phyloP scores from a whole-genome alignment of 2,113 vertebrate species.

The Diphyllodes magnificus region DNA sequence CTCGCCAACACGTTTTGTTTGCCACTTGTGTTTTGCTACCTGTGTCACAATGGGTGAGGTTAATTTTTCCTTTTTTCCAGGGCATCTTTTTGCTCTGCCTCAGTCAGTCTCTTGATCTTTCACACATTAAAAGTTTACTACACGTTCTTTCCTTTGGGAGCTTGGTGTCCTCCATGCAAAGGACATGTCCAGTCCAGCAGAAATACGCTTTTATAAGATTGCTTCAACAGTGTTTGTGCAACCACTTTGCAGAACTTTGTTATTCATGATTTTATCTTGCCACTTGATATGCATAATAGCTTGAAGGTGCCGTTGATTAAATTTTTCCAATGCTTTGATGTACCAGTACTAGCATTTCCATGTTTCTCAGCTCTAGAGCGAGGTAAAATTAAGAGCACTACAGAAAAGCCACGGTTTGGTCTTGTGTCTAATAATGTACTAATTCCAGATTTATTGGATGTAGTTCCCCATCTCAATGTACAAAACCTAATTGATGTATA shows the following conservation, averaged over 20 bases:
- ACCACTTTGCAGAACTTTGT: conserved; percentile 61
- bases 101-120: conserved; percentile 18
- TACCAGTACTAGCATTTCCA: conserved; percentile 48
- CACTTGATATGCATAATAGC: conserved; percentile 65
- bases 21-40: conserved; percentile 36
- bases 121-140: conserved; percentile 35
- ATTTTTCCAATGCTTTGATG: conserved; percentile 64
- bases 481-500: neutral
- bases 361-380: conserved; percentile 27
- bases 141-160: conserved; percentile 39
- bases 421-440: neutral
- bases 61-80: conserved; percentile 12
- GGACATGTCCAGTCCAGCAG: conserved; percentile 66
- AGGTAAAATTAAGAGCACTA: neutral
- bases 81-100: conserved; percentile 16
- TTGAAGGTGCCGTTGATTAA: conserved; percentile 64
- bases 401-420: neutral
- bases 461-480: neutral
- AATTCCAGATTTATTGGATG: neutral
- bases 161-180: conserved; percentile 42
- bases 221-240: conserved; percentile 65
- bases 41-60: conserved; percentile 35
- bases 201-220: conserved; percentile 50
- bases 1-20: conserved; percentile 30
- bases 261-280: conserved; percentile 69